Evolutionary conservation across 1,140 invertebrate genomes (phyloP).

Genomic region (Zaprionus taronus): DNA sequence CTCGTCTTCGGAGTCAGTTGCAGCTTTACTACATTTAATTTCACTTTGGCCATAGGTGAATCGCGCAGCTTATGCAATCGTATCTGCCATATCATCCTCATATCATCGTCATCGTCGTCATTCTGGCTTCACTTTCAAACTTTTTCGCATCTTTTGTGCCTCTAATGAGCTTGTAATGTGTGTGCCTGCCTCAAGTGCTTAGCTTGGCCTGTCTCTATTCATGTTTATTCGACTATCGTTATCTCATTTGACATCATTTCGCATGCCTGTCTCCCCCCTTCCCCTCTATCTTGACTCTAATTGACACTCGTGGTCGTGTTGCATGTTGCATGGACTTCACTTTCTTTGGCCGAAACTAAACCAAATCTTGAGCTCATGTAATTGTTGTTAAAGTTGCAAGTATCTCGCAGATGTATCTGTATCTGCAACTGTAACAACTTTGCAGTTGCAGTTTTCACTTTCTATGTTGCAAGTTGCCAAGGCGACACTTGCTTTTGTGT

Average conservation of each 20-base stretch:
- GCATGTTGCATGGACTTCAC: constrained; percentile 52
- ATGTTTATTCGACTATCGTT: constrained; percentile 22
- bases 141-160: constrained; percentile 51
- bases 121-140: constrained; percentile 52
- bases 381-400: constrained; percentile 53
- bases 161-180: constrained; percentile 54
- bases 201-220: constrained; percentile 19
- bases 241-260: constrained; percentile 33
- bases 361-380: constrained; percentile 59
- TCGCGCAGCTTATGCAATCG: constrained; percentile 60
- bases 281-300: constrained; percentile 10
- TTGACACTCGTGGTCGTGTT: constrained; percentile 50
- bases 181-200: constrained; percentile 14
- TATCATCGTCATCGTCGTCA: constrained; percentile 13
- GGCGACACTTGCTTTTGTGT: constrained; percentile 62
- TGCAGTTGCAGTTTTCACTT: constrained; percentile 70
- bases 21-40: constrained; percentile 71
- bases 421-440: constrained; percentile 55
- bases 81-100: constrained; percentile 8
- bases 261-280: not conserved
- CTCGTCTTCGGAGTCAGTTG: constrained; percentile 39
- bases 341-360: constrained; percentile 66
- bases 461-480: constrained; percentile 58
- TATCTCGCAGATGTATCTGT: constrained; percentile 17
- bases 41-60: constrained; percentile 51